These are phyloP conservation scores for Sylvia borin DNA, from an alignment of 2,797 vertebrate genomes.

Conservation along the genomic window DNA sequence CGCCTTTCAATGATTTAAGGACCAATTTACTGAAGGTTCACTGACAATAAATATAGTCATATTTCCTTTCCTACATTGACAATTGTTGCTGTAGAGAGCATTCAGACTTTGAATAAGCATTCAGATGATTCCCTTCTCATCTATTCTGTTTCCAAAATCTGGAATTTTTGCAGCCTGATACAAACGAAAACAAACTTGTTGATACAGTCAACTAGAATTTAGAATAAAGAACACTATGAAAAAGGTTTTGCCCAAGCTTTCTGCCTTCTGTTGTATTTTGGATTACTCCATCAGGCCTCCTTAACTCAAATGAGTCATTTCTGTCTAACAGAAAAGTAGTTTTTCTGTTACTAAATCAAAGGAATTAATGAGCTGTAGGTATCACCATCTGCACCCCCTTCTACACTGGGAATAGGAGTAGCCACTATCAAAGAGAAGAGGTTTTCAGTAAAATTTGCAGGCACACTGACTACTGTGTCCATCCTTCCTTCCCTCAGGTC, in stretches of 20 bases:
- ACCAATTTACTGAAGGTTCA: constrained; percentile 39
- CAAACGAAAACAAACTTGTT: background rate
- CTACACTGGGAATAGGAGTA: background rate
- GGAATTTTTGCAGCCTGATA: background rate
- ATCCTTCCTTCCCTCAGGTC: background rate
- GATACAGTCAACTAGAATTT: background rate
- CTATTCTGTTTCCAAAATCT: background rate
- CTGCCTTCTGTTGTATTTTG: background rate
- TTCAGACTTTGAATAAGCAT: background rate
- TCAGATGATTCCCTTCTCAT: background rate
- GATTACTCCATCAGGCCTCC: background rate
- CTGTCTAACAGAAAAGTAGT: background rate
- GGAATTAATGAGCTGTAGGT: background rate
- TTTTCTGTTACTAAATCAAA: background rate
- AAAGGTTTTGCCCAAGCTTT: background rate
- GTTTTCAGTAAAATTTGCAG: background rate
- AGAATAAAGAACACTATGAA: background rate
- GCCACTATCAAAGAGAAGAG: background rate
- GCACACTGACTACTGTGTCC: background rate
- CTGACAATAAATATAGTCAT: constrained; percentile 29
- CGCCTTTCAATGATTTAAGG: constrained; percentile 46
- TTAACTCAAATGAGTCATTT: background rate
- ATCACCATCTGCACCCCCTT: background rate
- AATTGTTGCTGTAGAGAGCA: background rate
- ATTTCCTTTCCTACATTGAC: constrained; percentile 32